Evolutionary conservation across 53 echinoderm and acorn worm genomes (phyloP), one percentile per base, ranked within the genome.

Genomic region (Echinometra lucunter): DNA sequence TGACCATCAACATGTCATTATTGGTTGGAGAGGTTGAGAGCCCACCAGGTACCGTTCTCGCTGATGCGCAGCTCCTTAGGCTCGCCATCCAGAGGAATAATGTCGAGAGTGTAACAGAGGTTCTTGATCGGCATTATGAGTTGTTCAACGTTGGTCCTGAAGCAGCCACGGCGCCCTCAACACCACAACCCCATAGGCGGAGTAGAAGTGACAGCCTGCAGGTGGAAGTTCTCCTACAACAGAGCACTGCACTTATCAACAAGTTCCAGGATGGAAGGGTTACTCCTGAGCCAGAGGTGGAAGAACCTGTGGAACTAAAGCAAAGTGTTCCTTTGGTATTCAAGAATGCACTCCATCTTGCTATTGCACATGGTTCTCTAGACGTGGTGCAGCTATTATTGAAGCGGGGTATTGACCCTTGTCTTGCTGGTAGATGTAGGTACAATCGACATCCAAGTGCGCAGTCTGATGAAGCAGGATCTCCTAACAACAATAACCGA

Each of bases 1-100:
- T 98, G 88, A 96, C 96, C 66, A 98, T 98, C 93, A 98, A 98
- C 72, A 98, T 98, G 98, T 98, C 98, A 27, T 89, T 98, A 87
- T 93, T 98, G 55, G 96, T 96, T 34, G 95, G 98, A 25, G 96
- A 96, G 40, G 91, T 96, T 56, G 96, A 98, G 91, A 92, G 95
- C 32, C 92, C 96, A 32, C 96, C 96, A 35, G 98, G 96, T 49
- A 96, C 95, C 82, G 94, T 96, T 19, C 93, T 80, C 32, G 93
- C 93, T 1, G 93, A 93, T 37, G 96, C 96, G 60, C 93, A 96
- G 74, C 94, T 96, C 0, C 91, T 98, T 91, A 92, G 95, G 60
- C 93, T 96, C 45, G 98, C 98, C 58, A 94, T 98, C 18, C 96
- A 96, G 55, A 96, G 95, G 66, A 96, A 98, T 82, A 96, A 98